Conservation (phyloP, 1,140 invertebrate species). For the Lepidurus packardi region DNA sequence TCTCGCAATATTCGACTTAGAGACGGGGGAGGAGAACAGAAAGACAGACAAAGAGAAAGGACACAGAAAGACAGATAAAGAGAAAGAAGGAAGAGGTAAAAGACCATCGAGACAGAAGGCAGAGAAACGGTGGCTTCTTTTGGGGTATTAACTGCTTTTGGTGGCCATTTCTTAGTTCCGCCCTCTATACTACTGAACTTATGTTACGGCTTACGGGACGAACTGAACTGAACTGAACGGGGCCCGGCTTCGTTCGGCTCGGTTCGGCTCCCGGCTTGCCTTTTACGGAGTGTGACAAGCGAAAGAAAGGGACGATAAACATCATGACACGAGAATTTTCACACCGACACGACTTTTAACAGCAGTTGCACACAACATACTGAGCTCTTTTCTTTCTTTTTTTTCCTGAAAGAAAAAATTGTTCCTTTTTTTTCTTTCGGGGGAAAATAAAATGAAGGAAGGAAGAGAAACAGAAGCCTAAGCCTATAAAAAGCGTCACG, state of each 20-base stretch:
- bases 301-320: constrained; percentile 11
- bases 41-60: no score
- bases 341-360: constrained; percentile 8
- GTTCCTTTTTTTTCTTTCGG: not conserved
- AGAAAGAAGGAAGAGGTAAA: not conserved
- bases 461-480: not conserved
- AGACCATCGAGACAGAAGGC: not conserved
- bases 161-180: no score
- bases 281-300: constrained; percentile 11
- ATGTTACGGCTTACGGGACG: not conserved
- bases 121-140: no score
- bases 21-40: not conserved
- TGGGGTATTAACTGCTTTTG: no score
- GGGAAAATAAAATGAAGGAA: not conserved
- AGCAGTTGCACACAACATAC: not conserved
- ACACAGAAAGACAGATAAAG: not conserved
- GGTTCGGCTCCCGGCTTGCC: no score
- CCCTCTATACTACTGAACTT: no score
- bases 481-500: not conserved
- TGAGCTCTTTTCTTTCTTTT: not conserved
- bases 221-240: no score
- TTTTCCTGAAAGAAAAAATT: not conserved
- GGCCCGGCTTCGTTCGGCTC: no score
- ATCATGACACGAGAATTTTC: constrained; percentile 22
- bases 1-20: not conserved